A percentile compares a stretch with the other conserved stretches of the same genome.
phyloP scores from a whole-genome alignment of 2,888 invertebrate genomes.

The Leucoma salicis region DNA sequence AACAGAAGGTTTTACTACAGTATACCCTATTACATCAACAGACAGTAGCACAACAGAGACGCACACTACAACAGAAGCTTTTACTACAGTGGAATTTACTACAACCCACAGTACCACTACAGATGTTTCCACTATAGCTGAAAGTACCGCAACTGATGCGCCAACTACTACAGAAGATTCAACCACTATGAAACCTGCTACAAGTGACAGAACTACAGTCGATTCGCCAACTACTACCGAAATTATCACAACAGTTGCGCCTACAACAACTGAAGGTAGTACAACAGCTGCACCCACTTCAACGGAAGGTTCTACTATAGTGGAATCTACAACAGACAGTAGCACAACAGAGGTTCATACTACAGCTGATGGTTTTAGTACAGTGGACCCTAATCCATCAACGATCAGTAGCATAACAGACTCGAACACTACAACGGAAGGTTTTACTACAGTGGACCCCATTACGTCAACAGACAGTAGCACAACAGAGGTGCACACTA shows the following conservation, averaged over 20 bases:
- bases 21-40: background rate
- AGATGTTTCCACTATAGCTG: background rate
- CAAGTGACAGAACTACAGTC: background rate
- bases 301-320: background rate
- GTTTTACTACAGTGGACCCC: background rate
- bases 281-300: background rate
- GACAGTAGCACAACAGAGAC: conserved; percentile 3
- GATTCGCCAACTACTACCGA: conserved; percentile 2
- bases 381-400: background rate
- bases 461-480: conserved; percentile 1
- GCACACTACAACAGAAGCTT: conserved; percentile 2
- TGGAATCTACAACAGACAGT: background rate
- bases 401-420: background rate
- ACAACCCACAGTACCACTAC: too few relatives aligned
- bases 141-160: background rate
- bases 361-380: conserved; percentile 7
- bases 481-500: conserved; percentile 4
- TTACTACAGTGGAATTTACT: background rate
- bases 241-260: conserved; percentile 1
- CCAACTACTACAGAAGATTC: conserved; percentile 6
- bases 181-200: background rate
- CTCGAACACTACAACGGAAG: background rate
- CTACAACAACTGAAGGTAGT: conserved; percentile 1
- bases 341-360: background rate
- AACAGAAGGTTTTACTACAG: background rate